Evolutionary conservation across 1,140 invertebrate genomes (phyloP).

Genomic region (Ooceraea biroi): DNA sequence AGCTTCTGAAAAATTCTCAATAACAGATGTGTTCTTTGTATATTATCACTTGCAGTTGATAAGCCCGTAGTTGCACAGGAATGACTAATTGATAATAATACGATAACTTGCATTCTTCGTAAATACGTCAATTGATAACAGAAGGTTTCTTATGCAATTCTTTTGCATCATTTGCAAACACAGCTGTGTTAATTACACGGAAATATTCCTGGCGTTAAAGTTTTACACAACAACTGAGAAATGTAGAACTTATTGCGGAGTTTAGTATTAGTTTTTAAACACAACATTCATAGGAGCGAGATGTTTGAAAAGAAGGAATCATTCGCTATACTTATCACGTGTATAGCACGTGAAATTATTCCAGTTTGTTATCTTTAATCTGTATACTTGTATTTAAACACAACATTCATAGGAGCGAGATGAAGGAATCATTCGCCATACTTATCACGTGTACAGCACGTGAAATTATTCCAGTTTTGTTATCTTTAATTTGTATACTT

Average conservation of each 20-base stretch:
- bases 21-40: neutral
- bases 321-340: neutral
- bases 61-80: neutral
- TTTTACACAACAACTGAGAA: neutral
- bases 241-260: neutral
- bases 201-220: neutral
- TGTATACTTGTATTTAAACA: neutral
- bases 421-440: neutral
- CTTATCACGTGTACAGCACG: neutral
- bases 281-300: too few relatives aligned
- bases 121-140: neutral
- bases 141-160: neutral
- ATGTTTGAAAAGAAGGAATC: neutral
- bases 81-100: conserved; percentile 4
- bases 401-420: too few relatives aligned
- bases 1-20: neutral
- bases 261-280: too few relatives aligned
- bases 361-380: neutral
- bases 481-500: neutral
- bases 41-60: neutral
- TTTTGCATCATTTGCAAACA: neutral
- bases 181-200: too few relatives aligned
- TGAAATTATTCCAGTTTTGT: conserved; percentile 10
- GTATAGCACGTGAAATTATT: conserved; percentile 22
- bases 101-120: neutral